Base-by-base conservation (phyloP, 2,888 invertebrate species). In the Cryptus viduatorius region DNA sequence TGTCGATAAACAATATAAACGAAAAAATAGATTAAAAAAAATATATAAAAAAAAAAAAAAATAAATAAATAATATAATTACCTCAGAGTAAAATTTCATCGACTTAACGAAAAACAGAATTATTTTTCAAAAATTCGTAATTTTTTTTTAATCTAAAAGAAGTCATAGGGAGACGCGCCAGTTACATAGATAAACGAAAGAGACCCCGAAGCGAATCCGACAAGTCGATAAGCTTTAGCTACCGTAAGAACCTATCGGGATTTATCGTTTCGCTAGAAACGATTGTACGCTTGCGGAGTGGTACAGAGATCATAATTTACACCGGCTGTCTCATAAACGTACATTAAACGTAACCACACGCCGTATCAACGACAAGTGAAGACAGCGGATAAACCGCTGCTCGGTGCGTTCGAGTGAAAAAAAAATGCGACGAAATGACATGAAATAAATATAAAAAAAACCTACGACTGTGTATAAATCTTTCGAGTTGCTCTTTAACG, bases 271-370 rank as follows among this genome's bases (percentile, higher is more conserved):
- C 24, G 1, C 56, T 44, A n/a, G 72, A 72, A 72, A 56, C 72
- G 72, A 72, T 59, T 72, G 56, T 42, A n/a, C 29, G 19, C 69
- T n/a, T 29, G 29, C 12, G 8, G 19, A 7, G 44, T 37, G 16
- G 68, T 37, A 42, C 71, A 42, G 42, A n/a, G 82, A 78, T 50
- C 46, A 82, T 82, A 82, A 82, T 82, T 82, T 53, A 82, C 82
- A 14, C 53, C 7, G 56, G 78, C 82, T 78, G 82, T 82, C 82
- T 82, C 82, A 82, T 82, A 82, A 82, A 82, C 82, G 77, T 82
- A 72, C 72, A 72, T 71, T 78, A 67, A 48, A 71, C 71, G 53
- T 72, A 19, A 48, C 53, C n/a, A 59, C 61, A 50, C 19, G 42
- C 29, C 37, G 50, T 59, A 64, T 48, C 72, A 72, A 67, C 75